Conservation (phyloP, 2,113 vertebrate species). For the Isurus oxyrinchus region DNA sequence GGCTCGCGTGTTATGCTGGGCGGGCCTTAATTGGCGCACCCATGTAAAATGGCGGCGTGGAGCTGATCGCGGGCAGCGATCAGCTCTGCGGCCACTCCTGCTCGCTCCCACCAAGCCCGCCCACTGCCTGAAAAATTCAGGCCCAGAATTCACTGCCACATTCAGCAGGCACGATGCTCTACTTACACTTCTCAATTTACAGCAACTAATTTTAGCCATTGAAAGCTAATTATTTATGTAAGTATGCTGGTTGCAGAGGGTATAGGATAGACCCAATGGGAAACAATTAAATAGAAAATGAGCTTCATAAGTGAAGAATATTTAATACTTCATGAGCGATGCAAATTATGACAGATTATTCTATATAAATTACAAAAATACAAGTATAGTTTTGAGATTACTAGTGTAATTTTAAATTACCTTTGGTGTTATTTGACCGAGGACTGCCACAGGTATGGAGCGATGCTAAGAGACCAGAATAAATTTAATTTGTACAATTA, state of each 20-base stretch:
- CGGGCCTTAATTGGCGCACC: too few relatives aligned
- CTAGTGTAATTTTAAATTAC: neutral
- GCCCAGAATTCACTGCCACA: neutral
- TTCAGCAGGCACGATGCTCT: neutral
- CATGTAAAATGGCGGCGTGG: too few relatives aligned
- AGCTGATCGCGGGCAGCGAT: too few relatives aligned
- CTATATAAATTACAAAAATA: neutral
- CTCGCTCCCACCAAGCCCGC: too few relatives aligned
- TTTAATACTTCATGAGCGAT: neutral
- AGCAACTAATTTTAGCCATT: too few relatives aligned
- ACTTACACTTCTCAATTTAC: neutral
- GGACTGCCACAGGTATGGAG: neutral
- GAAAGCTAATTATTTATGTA: neutral
- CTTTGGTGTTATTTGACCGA: neutral
- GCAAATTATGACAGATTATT: neutral
- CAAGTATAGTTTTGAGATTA: slow-evolving; percentile 11
- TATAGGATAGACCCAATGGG: neutral
- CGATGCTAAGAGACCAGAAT: neutral
- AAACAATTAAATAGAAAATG: neutral
- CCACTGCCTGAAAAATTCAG: too few relatives aligned
- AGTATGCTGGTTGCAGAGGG: neutral
- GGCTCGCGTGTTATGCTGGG: too few relatives aligned
- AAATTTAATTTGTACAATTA: neutral
- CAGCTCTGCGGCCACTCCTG: too few relatives aligned
- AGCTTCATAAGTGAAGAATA: neutral